Conservation (phyloP, 2,888 invertebrate species). For the Peribatodes rhomboidaria region DNA sequence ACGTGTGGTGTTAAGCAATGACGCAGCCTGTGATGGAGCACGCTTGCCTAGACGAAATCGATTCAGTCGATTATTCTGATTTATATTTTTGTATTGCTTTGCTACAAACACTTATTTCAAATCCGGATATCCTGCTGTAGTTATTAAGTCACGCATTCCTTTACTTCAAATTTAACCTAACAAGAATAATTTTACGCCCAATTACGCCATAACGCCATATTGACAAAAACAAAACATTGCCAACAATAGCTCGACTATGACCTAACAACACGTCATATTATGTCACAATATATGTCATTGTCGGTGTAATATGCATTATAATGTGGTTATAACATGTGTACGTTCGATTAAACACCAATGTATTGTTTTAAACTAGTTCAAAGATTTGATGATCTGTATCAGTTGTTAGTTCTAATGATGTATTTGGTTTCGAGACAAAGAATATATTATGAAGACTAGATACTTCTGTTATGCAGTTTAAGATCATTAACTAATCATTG, state of each 20-base stretch:
- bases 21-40: too few species aligned
- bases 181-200: constrained; percentile 4
- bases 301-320: constrained; percentile 32
- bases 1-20: too few species aligned
- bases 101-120: too few species aligned
- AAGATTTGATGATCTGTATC: constrained; percentile 17
- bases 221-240: constrained; percentile 17
- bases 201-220: constrained; percentile 33
- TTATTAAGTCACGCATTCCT: too few species aligned
- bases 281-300: constrained; percentile 40
- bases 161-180: constrained; percentile 8
- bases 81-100: too few species aligned
- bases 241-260: constrained; percentile 30
- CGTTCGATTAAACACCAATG: constrained; percentile 15
- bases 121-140: too few species aligned
- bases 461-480: not conserved
- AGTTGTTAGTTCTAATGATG: constrained; percentile 1
- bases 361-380: constrained; percentile 21
- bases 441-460: not conserved
- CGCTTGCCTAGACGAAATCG: too few species aligned
- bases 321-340: constrained; percentile 30
- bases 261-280: constrained; percentile 40
- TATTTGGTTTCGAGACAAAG: not conserved
- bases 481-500: too few species aligned
- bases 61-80: too few species aligned